Base-by-base conservation (phyloP, 1,140 invertebrate species). In the Drosophila lacertosa region DNA sequence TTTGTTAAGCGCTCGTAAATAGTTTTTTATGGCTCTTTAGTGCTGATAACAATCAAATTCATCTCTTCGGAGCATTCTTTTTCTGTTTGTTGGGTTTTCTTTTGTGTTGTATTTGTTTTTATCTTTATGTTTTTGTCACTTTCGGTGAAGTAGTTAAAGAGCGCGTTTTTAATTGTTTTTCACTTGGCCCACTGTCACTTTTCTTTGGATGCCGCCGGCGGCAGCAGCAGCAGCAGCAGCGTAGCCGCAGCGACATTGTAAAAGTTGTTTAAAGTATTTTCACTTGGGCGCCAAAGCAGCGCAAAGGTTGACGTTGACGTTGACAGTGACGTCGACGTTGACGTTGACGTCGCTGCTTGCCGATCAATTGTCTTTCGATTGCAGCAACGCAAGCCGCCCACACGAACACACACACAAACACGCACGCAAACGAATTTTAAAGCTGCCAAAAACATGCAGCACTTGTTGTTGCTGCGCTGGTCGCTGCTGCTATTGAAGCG, bases 221-320 rank as follows among this genome's bases (percentile, higher is more conserved):
- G 22, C 20, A 18, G n/a, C 37, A 26, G 37, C 66, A 32, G 16
- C 48, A 35, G 57, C 50, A 11, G 18, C 39, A 22, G 11, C 35
- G n/a, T n/a, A 24, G 16, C 65, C 16, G 16, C 45, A 29, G 58
- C 51, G 67, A 74, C 78, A 83, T 71, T 80, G 73, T 77, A 86
- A 86, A 86, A 84, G 77, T 86, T 81, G 81, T 53, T 84, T 53
- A 7, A 45, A 68, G 48, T 64, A 72, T 81, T 88, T 88, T 88
- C 82, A 86, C 80, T 79, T 74, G 60, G 53, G 39, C 60, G 40
- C 16, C 18, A 42, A 35, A 68, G 45, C 48, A 29, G 40, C 22
- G 13, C 15, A 45, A 58, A 58, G 20, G 35, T 57, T 42, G 54
- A 44, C 22, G n/a, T 47, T 15, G 18, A n/a, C 39, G 39, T 13